phyloP scores from a whole-genome alignment of 2,797 vertebrate species.

The Enteromius mattozi region DNA sequence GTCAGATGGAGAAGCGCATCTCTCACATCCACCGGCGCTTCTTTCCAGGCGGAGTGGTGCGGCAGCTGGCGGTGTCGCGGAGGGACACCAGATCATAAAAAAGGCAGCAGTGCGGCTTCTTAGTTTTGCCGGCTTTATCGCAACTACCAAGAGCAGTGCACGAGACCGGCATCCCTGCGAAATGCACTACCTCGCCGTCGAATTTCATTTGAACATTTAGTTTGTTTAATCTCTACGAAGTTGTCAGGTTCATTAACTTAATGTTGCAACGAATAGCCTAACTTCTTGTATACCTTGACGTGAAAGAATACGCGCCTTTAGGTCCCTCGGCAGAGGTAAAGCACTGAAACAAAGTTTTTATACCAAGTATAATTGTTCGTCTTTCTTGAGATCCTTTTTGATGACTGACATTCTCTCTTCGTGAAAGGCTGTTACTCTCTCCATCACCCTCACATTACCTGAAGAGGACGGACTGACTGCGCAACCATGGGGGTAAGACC shows the following conservation, averaged over 20 bases:
- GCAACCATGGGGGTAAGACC: constrained; percentile 85
- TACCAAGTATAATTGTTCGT: background rate
- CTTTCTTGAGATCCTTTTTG: background rate
- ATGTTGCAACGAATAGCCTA: constrained; percentile 30
- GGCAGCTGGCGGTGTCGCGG: constrained; percentile 67
- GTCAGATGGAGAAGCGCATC: constrained; percentile 48
- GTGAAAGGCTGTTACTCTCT: constrained; percentile 59
- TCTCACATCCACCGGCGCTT: constrained; percentile 57
- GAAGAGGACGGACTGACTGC: constrained; percentile 78
- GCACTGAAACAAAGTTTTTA: constrained; percentile 5
- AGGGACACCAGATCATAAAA: constrained; percentile 67
- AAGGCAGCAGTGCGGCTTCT: constrained; percentile 68
- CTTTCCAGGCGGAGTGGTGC: constrained; percentile 52
- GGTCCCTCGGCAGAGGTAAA: constrained; percentile 28
- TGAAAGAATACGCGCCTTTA: background rate
- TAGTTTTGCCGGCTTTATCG: constrained; percentile 76
- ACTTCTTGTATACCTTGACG: constrained; percentile 23
- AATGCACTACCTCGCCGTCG: constrained; percentile 80
- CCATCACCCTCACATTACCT: constrained; percentile 71
- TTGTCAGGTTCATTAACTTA: constrained; percentile 11
- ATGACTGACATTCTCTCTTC: constrained; percentile 23
- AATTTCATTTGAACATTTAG: constrained; percentile 72
- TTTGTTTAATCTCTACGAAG: constrained; percentile 39
- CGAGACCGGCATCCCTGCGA: constrained; percentile 70
- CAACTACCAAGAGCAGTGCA: constrained; percentile 72